Conservation (phyloP, 1,140 invertebrate genomes). For the Oscheius sp. region DNA sequence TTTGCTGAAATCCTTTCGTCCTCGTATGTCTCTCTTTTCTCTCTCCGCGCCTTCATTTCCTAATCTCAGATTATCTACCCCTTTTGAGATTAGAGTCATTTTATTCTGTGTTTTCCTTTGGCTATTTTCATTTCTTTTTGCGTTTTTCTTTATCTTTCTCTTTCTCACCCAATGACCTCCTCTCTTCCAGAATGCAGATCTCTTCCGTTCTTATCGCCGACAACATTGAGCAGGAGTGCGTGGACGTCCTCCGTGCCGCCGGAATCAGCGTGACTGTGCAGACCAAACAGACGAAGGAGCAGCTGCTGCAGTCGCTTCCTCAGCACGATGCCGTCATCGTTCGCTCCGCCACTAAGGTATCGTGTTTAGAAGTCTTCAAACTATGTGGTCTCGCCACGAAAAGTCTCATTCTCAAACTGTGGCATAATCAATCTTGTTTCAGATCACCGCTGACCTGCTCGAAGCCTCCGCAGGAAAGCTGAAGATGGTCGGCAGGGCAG, state of each 20-base stretch:
- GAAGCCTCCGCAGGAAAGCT: conserved; percentile 67
- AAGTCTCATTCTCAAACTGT: too few species aligned
- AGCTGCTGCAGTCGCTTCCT: conserved; percentile 76
- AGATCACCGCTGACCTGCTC: conserved; percentile 81
- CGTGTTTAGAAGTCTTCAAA: background rate
- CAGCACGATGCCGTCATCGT: conserved; percentile 89
- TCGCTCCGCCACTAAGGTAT: conserved; percentile 84
- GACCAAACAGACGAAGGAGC: conserved; percentile 77
- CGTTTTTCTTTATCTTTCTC: background rate
- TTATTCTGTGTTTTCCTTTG: too few species aligned
- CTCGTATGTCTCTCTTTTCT: too few species aligned
- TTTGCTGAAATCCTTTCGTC: too few species aligned
- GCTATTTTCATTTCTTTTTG: background rate
- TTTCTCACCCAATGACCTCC: background rate
- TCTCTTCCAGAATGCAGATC: conserved; percentile 20
- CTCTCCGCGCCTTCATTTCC: too few species aligned
- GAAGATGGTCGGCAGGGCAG: conserved; percentile 83
- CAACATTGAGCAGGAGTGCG: conserved; percentile 81
- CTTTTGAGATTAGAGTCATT: too few species aligned
- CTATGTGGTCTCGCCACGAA: background rate
- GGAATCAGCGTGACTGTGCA: conserved; percentile 73
- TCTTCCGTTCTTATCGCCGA: conserved; percentile 79
- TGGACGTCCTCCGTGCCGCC: conserved; percentile 74
- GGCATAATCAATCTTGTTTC: too few species aligned
- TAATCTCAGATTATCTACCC: too few species aligned